Base-by-base conservation (phyloP, 2,113 vertebrate genomes). In the Hiodon tergisus region DNA sequence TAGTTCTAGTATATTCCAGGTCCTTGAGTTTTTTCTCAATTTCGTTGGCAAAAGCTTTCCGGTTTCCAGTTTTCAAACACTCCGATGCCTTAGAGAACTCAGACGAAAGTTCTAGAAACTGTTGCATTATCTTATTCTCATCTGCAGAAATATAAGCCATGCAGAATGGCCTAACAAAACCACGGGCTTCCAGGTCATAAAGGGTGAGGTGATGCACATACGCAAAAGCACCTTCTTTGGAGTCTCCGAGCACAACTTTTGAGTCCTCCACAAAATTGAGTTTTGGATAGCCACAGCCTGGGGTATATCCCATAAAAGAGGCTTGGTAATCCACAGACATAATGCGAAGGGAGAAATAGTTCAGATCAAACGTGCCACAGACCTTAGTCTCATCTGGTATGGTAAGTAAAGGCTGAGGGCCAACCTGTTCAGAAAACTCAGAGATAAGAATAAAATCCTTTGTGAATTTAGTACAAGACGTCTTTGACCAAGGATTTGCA, bases 271-370 rank as follows among this genome's bases (percentile, higher is more conserved):
- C 95, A 2, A 98, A 98, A 85, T 94, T 96, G 78, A 98, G 90
- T 77, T 93, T 95, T 0, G 94, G 93, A 71, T 94, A 91, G 0
- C 88, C 78, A 0, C 89, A 89, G 1, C 91, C 87, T 0, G 89
- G 84, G 0, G 92, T 89, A 73, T 93, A 91, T 4, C 92, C 88
- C 3, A 96, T 93, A 0, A 95, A 95, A 1, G 93, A 95, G 3
- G 95, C 95, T 86, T 99, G 97, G 79, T 99, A 99, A 85, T 99
- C 97, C 89, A 98, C 96, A 0, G 96, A 98, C 97, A 99, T 99
- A 81, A 99, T 93, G 71, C 97, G 92, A 8, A 99, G 90, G 0
- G 96, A 95, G 82, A 99, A 99, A 79, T 98, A 94, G 83, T 99
- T 98, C 76, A 98, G 93, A 82, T 99, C 96, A 0, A 98, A 98